Evolutionary conservation across 2,797 vertebrate genomes (phyloP), one percentile per base, ranked within the genome.

Genomic region (Hydrolagus colliei): DNA sequence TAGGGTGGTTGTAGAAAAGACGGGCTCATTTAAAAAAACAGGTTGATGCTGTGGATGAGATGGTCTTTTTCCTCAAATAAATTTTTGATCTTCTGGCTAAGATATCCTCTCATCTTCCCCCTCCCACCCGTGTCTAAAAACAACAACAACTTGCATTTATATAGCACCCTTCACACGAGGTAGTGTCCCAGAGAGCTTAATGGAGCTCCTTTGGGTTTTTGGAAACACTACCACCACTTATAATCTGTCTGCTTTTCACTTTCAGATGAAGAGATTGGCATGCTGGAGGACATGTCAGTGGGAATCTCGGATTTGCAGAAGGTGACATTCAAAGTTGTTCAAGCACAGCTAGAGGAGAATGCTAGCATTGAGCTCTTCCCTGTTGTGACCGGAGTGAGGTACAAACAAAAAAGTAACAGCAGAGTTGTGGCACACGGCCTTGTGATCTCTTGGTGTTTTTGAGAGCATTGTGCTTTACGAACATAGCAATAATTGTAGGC

Each of bases 251-350:
- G 16, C 16, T 2, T 84, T 52, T 84, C 20, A 71, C 74, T 9
- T 86, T 79, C 86, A 99, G 98, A 97, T 92, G 98, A 99, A 88
- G 98, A 99, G 93, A 95, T 98, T 0, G 97, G 97, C 79, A 99
- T 99, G 98, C 93, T 99, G 65, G 97, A 99, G 92, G 97, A 99
- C 90, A 98, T 99, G 97, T 95, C 96, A 88, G 94, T 97, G 86
- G 96, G 96, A 78, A 95, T 99, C 92, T 95, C 96, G 73, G 98
- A 99, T 91, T 93, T 99, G 90, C 96, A 94, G 87, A 95, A 94
- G 92, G 96, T 98, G 0, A 89, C 91, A 61, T 99, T 99, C 93
- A 97, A 95, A 94, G 96, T 99, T 86, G 96, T 94, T 72, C 96
- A 97, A 93, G 96, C 96, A 85, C 95, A 95, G 89, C 95, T 96